phyloP scores from a whole-genome alignment of 2,888 invertebrate genomes.

The Parthenolecanium corni region DNA sequence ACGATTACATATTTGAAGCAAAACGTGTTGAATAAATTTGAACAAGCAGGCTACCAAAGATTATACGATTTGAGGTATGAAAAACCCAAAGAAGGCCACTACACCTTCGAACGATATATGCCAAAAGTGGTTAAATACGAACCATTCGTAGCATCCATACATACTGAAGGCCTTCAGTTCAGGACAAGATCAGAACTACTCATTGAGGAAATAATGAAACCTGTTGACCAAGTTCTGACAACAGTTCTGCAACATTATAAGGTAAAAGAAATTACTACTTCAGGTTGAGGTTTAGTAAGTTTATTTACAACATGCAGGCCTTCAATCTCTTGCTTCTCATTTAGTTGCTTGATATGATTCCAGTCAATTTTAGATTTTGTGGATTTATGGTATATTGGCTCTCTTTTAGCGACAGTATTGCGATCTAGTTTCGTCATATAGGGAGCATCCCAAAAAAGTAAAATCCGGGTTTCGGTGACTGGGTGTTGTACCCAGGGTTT shows the following conservation, averaged over 20 bases:
- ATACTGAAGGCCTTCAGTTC: not conserved
- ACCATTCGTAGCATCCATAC: not conserved
- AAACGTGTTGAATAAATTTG: not conserved
- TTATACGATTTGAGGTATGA: not conserved
- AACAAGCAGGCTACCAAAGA: not conserved
- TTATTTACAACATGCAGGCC: not conserved
- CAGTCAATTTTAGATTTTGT: not conserved
- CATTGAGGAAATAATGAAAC: constrained; percentile 3
- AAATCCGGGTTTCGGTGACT: too few relatives aligned
- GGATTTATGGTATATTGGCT: too few relatives aligned
- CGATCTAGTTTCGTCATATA: too few relatives aligned
- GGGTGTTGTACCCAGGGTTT: too few relatives aligned
- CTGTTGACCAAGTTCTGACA: not conserved
- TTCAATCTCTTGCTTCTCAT: not conserved
- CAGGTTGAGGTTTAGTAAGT: not conserved
- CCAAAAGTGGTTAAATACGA: not conserved
- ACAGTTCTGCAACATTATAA: not conserved
- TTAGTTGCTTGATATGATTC: not conserved
- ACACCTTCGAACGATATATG: not conserved
- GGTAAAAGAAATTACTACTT: not conserved
- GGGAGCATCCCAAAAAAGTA: too few relatives aligned
- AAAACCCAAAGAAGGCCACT: not conserved
- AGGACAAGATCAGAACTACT: not conserved
- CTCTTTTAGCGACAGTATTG: too few relatives aligned
- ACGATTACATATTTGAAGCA: constrained; percentile 40